Base-by-base conservation (phyloP, 1,140 invertebrate genomes). In the Musca domestica region DNA sequence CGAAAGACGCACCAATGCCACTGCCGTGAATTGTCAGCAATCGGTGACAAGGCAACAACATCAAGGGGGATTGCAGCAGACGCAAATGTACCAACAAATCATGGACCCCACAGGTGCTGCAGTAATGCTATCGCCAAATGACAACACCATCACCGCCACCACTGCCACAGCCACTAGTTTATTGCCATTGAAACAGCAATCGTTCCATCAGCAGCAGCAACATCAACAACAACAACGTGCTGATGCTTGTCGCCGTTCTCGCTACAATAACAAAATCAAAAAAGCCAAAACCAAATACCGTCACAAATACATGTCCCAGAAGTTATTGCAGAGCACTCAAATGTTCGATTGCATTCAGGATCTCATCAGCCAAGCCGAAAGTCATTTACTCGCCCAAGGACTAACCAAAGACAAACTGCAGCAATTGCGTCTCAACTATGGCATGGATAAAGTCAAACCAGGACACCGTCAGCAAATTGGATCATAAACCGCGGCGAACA, bases 211-310 rank as follows among this genome's bases (percentile, higher is more conserved):
- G 23, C 64, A 1, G 34, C 23, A 47, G 46, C 5, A 58, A 3
- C 14, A 76, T 76, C 19, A 22, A 22, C 65, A 61, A 27, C 75
- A 73, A 0, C 77, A 79, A 61, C 69, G 77, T 19, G 75, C 77
- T 20, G 77, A 79, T 66, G 78, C 77, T 3, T 79, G 77, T 41
- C 77, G 77, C 68, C 77, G 77, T 56, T 79, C 77, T 5, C 75
- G 77, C 63, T 74, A 77, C 71, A 79, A 78, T 67, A 77, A 78
- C 71, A 79, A 79, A 61, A 78, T 79, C 67, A 79, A 79, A 70
- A 79, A 79, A 67, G 75, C 77, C 61, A 76, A 76, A 19, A 67
- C 74, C 48, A 74, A 74, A 17, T 79, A 77, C 65, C 77, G 77
- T 34, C 77, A 79, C 69, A 74, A 79, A 52, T 79, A 74, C 61